Base-by-base conservation (phyloP, 2,113 vertebrate species). In the Poeciliopsis occidentalis region DNA sequence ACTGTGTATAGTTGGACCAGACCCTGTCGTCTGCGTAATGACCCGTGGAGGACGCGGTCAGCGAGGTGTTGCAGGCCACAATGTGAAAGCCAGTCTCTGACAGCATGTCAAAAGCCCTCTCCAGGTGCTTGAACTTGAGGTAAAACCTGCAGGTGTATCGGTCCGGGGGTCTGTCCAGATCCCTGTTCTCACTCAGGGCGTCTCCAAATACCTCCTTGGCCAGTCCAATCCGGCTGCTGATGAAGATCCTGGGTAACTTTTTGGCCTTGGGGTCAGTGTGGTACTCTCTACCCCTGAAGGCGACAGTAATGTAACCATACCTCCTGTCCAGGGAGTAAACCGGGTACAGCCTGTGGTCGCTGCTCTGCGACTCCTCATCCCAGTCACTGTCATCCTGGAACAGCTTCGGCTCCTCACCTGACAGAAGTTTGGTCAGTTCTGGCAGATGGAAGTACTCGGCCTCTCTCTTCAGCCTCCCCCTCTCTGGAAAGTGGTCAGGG, bases 1-100 rank as follows among this genome's bases (percentile, higher is more conserved):
- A 99, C 93, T 99, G 98, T 1, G 98, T 97, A 92, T 96, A 97
- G 93, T 96, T 99, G 93, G 96, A 97, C 98, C 97, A 99, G 91
- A 97, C 92, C 92, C 95, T 97, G 94, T 98, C 97, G 6, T 99
- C 97, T 26, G 95, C 95, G 73, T 97, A 97, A 75, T 96, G 95
- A 86, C 93, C 96, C 89, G 95, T 71, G 41, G 97, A 94, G 76
- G 97, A 96, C 64, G 97, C 95, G 1, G 96, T 97, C 91, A 99
- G 95, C 0, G 97, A 97, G 67, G 97, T 97, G 84, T 98, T 98
- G 89, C 97, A 99, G 93, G 97, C 97, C 78, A 98, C 96, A 92
- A 99, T 96, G 94, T 97, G 96, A 95, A 99, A 99, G 92, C 98
- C 98, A 92, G 95, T 96, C 90, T 99, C 98, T 1, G 98, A 98